phyloP scores from a whole-genome alignment of 2,797 vertebrate genomes.

The Tinamus major region DNA sequence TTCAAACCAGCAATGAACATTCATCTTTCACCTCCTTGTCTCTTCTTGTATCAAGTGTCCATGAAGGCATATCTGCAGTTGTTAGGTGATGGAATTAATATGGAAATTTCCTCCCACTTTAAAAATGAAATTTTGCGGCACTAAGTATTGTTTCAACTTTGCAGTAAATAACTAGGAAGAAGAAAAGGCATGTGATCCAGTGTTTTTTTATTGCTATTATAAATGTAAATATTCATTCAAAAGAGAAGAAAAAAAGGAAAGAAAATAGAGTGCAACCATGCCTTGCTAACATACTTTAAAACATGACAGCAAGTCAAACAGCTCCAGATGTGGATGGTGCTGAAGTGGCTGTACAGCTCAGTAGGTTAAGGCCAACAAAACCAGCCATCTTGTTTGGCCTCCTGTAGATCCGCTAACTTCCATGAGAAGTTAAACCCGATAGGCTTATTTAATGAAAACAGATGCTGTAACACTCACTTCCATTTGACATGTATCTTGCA shows the following conservation, averaged over 20 bases:
- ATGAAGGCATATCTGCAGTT: neutral
- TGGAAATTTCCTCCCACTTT: neutral
- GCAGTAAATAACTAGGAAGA: neutral
- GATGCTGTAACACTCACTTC: neutral
- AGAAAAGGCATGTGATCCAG: neutral
- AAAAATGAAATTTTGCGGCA: neutral
- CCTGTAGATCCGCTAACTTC: slow-evolving; percentile 15
- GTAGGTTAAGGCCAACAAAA: slow-evolving; percentile 3
- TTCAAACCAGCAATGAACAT: neutral
- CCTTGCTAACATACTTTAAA: slow-evolving; percentile 9
- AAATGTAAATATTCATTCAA: slow-evolving; percentile 15
- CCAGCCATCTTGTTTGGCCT: neutral
- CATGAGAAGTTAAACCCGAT: neutral
- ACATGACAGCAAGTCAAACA: slow-evolving; percentile 18
- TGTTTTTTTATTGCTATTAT: neutral
- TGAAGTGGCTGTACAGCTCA: neutral
- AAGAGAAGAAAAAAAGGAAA: neutral
- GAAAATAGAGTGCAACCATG: neutral
- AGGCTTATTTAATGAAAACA: neutral
- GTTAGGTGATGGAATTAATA: neutral
- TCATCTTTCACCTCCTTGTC: neutral
- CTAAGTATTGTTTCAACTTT: neutral
- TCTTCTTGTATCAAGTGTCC: neutral
- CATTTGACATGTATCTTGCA: neutral
- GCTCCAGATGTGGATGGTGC: neutral